Percentiles rank a stretch among this genome's conserved stretches.
These are phyloP conservation scores for Cariama cristata DNA, from an alignment of 2,113 vertebrate species.

Conservation along the genomic window DNA sequence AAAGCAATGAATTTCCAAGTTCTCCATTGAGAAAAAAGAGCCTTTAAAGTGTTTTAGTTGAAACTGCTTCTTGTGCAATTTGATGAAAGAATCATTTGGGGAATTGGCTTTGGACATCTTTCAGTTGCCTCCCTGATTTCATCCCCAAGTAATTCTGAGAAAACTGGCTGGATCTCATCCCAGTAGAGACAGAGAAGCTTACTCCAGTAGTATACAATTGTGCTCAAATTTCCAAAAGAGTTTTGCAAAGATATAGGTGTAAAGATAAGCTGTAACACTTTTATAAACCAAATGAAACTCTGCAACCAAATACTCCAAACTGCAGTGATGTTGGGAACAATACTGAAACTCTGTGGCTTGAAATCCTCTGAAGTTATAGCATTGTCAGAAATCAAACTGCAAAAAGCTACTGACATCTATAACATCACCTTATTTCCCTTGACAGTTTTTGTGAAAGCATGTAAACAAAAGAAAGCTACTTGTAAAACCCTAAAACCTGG, in stretches of 20 bases:
- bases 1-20: slow-evolving; percentile 21
- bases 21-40: neutral
- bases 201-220: neutral
- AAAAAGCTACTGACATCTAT: neutral
- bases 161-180: neutral
- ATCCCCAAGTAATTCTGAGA: neutral
- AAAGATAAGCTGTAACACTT: neutral
- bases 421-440: neutral
- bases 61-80: slow-evolving; percentile 6
- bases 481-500: neutral
- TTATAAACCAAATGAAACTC: neutral
- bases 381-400: neutral
- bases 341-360: neutral
- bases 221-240: neutral
- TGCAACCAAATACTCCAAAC: neutral
- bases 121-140: neutral
- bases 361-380: neutral
- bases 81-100: slow-evolving; percentile 12
- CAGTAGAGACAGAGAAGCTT: neutral
- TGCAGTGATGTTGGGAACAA: neutral
- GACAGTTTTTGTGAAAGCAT: neutral
- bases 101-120: neutral
- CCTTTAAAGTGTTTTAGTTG: neutral
- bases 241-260: neutral
- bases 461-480: neutral